Evolutionary conservation across 2,888 invertebrate genomes (phyloP).

Genomic region (Platerodrilus igneus): DNA sequence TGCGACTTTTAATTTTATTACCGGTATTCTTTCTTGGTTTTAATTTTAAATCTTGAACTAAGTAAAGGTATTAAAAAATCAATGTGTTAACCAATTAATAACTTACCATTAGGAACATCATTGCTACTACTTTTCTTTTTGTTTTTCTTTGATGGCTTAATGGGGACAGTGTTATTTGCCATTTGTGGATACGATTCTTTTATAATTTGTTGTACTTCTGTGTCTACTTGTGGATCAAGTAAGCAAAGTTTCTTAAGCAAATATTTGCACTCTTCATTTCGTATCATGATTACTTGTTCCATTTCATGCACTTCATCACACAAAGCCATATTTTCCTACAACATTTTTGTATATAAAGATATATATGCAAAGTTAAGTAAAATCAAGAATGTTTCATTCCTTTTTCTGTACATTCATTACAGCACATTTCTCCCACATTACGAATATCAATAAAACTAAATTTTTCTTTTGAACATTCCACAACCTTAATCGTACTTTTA

Average conservation of each 20-base stretch:
- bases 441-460: too few species aligned
- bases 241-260: constrained; percentile 71
- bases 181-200: constrained; percentile 33
- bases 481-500: too few species aligned
- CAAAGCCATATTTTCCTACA: constrained; percentile 75
- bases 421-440: too few species aligned
- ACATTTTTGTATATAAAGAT: too few species aligned
- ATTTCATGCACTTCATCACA: constrained; percentile 85
- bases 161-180: background rate
- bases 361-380: too few species aligned
- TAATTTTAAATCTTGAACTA: background rate
- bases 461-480: too few species aligned
- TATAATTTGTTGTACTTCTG: constrained; percentile 44
- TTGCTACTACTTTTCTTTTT: constrained; percentile 29
- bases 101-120: constrained; percentile 13
- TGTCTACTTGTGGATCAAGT: constrained; percentile 52
- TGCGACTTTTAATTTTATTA: constrained; percentile 42
- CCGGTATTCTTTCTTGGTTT: constrained; percentile 32
- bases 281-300: constrained; percentile 74
- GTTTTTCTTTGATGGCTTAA: constrained; percentile 32
- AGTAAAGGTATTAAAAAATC: background rate
- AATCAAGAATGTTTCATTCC: too few species aligned
- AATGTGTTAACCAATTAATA: too few species aligned
- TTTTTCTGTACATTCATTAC: too few species aligned
- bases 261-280: constrained; percentile 80